These are phyloP conservation scores for Amblyopsis hoosieri DNA, from an alignment of 2,797 vertebrate genomes.

Conservation along the genomic window DNA sequence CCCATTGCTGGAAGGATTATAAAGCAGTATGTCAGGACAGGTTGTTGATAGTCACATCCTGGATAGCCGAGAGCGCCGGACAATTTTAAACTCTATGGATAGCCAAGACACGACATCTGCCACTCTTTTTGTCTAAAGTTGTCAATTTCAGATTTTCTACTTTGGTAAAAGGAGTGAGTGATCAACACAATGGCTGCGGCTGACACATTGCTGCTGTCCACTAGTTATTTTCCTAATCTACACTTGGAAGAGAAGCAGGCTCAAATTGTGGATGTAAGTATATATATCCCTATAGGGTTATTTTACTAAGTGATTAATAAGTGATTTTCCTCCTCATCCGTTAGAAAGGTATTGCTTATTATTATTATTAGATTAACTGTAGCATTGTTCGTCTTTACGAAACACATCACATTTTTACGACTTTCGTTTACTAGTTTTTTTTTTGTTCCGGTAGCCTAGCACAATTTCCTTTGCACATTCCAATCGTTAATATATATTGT, in stretches of 20 bases:
- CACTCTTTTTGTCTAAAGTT: background rate
- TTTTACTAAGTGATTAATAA: background rate
- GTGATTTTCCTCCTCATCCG: background rate
- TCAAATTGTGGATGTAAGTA: conserved; percentile 78
- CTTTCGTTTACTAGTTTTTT: too few relatives aligned
- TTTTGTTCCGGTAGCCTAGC: background rate
- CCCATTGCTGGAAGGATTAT: conserved; percentile 30
- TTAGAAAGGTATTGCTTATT: background rate
- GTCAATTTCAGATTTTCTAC: background rate
- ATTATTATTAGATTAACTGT: too few relatives aligned
- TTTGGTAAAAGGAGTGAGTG: background rate
- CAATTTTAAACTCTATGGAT: background rate
- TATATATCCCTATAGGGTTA: background rate
- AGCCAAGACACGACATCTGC: background rate
- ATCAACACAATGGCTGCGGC: conserved; percentile 73
- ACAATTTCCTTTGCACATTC: background rate
- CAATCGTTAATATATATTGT: background rate
- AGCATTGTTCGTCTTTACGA: background rate
- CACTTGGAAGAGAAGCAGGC: conserved; percentile 71
- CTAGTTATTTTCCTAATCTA: conserved; percentile 69
- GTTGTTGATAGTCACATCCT: conserved; percentile 32
- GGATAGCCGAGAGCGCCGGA: conserved; percentile 28
- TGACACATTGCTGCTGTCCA: conserved; percentile 73
- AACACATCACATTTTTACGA: background rate
- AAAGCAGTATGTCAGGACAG: conserved; percentile 29